Base-by-base conservation (phyloP, 64 coral and sea anemone genomes). In the Trachythela sp. region DNA sequence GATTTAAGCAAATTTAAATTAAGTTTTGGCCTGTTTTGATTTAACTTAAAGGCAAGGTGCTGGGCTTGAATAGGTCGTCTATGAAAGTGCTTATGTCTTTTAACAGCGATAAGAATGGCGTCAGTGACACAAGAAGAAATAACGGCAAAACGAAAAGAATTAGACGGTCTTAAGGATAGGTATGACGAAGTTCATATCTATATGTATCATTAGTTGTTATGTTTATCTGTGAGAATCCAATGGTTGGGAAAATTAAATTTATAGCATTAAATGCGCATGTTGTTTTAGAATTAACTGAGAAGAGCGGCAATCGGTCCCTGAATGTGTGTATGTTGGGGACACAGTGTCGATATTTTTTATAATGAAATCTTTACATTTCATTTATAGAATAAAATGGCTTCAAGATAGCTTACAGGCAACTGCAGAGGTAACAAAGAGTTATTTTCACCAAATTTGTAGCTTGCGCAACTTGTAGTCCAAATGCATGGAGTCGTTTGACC, bases 371-470 rank as follows among this genome's bases (percentile, higher is more conserved):
- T 83, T 31, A 33, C 34, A 45, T 11, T 64, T 64, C 0, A 18
- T n/a, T 2, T 64, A 64, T 64, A 95, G 94, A 85, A 87, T 95
- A 0, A 91, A 95, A 13, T 95, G 94, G 94, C 43, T 95, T 71
- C 88, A 86, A 35, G 94, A 95, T 71, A 95, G 88, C 40, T 58
- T 95, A 3, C 89, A 95, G 8, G 84, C 88, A 18, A 91, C 91
- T 27, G 83, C 89, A 9, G 90, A 95, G 91, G 94, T 95, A 92
- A 59, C 36, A 51, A 33, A 70, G 3, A 84, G 37, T n/a, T 24
- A 15, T 40, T 15, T 87, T 59, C 31, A 11, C 38, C n/a, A n/a
- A n/a, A n/a, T n/a, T n/a, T n/a, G n/a, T n/a, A n/a, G n/a, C n/a
- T n/a, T n/a, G n/a, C n/a, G 40, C 85, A 18, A 87, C 24, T 86